Percentiles rank a stretch among this genome's conserved stretches.
Conservation (phyloP, 2,888 invertebrate genomes). For the Brachyptera risi region DNA sequence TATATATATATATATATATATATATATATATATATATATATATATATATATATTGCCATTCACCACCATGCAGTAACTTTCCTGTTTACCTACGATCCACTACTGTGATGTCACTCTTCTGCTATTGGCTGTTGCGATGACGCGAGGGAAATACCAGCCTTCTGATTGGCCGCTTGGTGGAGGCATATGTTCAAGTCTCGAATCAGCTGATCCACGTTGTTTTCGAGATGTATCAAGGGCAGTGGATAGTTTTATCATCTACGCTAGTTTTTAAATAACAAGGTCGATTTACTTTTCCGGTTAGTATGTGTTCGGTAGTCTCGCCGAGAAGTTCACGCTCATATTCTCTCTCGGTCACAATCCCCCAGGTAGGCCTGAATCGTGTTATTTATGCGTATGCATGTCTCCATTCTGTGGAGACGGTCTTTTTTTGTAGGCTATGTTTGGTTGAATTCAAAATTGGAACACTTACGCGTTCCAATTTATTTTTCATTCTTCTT, state of each 20-base stretch:
- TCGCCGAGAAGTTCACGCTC: no score
- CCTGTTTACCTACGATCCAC: neutral
- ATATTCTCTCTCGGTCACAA: no score
- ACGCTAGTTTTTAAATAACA: conserved; percentile 3
- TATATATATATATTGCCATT: neutral
- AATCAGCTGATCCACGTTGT: conserved; percentile 14
- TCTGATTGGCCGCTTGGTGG: conserved; percentile 23
- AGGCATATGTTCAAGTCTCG: conserved; percentile 19
- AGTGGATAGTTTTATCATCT: neutral
- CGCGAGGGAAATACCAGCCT: conserved; percentile 15
- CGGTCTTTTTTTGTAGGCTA: no score
- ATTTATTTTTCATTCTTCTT: no score
- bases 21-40: no score
- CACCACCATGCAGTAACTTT: neutral
- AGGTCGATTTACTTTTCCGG: conserved; percentile 2
- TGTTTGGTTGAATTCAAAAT: no score
- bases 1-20: no score
- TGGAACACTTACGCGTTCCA: no score
- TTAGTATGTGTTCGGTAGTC: neutral
- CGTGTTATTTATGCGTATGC: no score
- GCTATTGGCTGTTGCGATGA: conserved; percentile 18
- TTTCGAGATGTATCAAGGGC: neutral
- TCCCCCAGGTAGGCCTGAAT: no score
- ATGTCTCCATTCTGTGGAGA: no score
- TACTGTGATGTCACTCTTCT: neutral